Evolutionary conservation across 2,888 invertebrate genomes (phyloP), one percentile per base, ranked within the genome.

Genomic region (Scaptomyza reducta): DNA sequence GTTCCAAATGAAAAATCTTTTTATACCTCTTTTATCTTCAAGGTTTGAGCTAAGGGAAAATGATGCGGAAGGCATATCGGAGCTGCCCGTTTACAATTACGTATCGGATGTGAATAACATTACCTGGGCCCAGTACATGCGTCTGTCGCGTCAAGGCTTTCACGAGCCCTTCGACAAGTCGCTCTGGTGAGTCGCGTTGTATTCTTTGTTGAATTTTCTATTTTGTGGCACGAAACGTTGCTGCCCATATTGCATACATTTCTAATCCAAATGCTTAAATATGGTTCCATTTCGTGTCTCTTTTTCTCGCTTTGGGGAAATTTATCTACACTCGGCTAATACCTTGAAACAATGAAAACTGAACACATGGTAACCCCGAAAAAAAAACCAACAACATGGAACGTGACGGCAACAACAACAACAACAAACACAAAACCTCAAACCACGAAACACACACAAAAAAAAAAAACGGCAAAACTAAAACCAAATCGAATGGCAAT

Each of bases 51-150:
- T 76, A 14, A 83, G 89, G 31, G 75, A 79, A 59, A 64, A 45
- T 25, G 79, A 88, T 47, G 40, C 53, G 0, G 68, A 76, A 50
- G 65, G 61, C 9, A 74, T 75, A 45, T 68, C 81, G 3, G 91
- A 92, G 79, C 81, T 92, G 70, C 92, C 92, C 11, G 92, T 92
- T 13, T 92, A 92, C 79, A 92, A 92, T 79, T 92, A 92, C 76
- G 90, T 91, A 58, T 92, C 91, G 69, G 90, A 91, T 74, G 84
- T 81, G 51, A 92, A 92, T 75, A 92, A 92, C 69, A 87, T 92
- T 76, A 91, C 91, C 65, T 92, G 92, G 92, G 92, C 91, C 56
- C 82, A 91, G 73, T 92, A 91, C 64, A 92, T 92, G 92, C 74
- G 90, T n/a, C 82, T 92, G 73, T 87, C 92, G 47, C 91, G 90